A percentile compares a stretch with the other conserved stretches of the same genome.
Evolutionary conservation across 1,140 invertebrate species (phyloP).

Genomic region (Drosophila nannoptera): DNA sequence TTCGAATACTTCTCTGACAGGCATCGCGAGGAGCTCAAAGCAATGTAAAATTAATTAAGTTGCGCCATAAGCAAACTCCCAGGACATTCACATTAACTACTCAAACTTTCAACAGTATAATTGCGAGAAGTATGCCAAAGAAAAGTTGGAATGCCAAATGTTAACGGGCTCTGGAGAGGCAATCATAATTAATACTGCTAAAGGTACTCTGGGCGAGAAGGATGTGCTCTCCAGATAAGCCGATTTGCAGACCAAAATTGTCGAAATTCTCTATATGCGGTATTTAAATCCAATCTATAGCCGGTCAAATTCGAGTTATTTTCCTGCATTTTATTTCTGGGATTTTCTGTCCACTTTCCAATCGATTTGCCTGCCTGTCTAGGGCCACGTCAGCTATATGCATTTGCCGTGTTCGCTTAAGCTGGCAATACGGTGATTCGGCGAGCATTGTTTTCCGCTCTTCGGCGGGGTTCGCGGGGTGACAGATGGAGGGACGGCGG

Average conservation of each 20-base stretch:
- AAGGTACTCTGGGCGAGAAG: conserved; percentile 43
- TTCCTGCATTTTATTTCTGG: no score
- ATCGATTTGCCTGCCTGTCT: no score
- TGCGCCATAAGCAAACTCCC: conserved; percentile 57
- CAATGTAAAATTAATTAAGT: conserved; percentile 77
- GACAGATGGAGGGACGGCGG: conserved; percentile 17
- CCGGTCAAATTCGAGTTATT: no score
- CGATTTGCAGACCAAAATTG: no score
- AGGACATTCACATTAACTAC: conserved; percentile 20
- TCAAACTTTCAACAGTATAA: conserved; percentile 12
- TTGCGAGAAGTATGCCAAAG: no score
- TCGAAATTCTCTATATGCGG: no score
- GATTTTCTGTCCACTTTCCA: no score
- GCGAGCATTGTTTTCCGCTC: conserved; percentile 29
- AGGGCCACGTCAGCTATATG: conserved; percentile 25
- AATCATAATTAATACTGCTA: conserved; percentile 76
- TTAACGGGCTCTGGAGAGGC: conserved; percentile 42
- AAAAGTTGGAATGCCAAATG: conserved; percentile 11
- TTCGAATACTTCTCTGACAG: conserved; percentile 70
- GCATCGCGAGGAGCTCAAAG: conserved; percentile 45
- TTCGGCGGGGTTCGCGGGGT: conserved; percentile 1
- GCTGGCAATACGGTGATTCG: conserved; percentile 54
- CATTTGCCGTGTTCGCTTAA: conserved; percentile 9
- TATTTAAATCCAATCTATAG: no score
- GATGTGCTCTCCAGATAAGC: no score